Evolutionary conservation across 1,140 invertebrate species (phyloP), one percentile per base, ranked within the genome.

Genomic region (Bombus breviceps): DNA sequence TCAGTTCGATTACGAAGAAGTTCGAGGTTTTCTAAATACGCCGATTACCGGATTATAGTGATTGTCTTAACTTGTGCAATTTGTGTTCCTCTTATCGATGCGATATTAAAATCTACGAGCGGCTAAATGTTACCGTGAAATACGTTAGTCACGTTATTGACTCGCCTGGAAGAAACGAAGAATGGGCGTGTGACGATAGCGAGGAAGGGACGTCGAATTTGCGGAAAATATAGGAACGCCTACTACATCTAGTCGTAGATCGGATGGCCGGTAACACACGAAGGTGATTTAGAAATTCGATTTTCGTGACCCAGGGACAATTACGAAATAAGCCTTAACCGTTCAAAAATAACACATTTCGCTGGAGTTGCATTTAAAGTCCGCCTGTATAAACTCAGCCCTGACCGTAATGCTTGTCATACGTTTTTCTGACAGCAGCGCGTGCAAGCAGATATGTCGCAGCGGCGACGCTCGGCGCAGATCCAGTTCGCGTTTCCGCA

Each of bases 401-500:
- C 86, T 88, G 89, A 86, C 83, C 83, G 83, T 90, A 90, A 90
- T 90, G 71, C 89, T 81, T 66, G 79, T 64, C 76, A 59, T 83
- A 84, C 82, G 79, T 90, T 90, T 90, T 90, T 90, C 89, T 83
- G 79, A 84, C 89, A 83, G 62, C 72, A 69, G 75, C 87, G 88
- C 88, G 77, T 86, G 87, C 80, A 75, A 43, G 76, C 81, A 66
- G 76, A 89, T 69, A 74, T 53, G 68, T 66, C 57, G 80, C 71
- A 37, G 37, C 37, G 28, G 47, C 68, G 81, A 71, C 68, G 87
- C 75, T 57, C 89, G 88, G 75, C 86, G 83, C 84, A 85, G 90
- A 91, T 90, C 84, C 87, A 85, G 86, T 91, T 88, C 81, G 88
- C 91, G 89, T 92, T 93, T 92, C 88, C 88, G 91, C 88, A 92